Percentiles rank a stretch among this genome's conserved stretches.
These are phyloP conservation scores for Hydractinia symbiolongicarpus DNA, from an alignment of 30 jellyfish, hydroid and myxozoan genomes.

Conservation along the genomic window DNA sequence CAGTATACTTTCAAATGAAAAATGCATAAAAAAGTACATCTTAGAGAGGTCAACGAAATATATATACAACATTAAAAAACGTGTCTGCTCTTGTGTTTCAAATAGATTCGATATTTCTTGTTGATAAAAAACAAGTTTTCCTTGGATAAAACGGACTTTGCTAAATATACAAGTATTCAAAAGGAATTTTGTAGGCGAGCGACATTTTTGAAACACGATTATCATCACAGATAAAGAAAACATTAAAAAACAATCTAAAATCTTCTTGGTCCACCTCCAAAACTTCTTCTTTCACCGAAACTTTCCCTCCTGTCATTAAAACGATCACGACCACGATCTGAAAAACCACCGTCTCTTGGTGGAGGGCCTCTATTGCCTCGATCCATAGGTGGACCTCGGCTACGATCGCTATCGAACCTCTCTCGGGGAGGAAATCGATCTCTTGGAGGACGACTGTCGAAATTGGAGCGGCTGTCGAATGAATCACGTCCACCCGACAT, in stretches of 20 bases:
- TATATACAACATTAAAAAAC: too few relatives aligned
- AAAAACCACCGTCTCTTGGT: constrained; percentile 22
- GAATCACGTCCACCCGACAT: constrained; percentile 48
- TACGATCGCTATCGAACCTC: constrained; percentile 24
- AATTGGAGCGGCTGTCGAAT: constrained; percentile 41
- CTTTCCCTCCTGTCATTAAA: constrained; percentile 24
- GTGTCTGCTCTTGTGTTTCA: too few relatives aligned
- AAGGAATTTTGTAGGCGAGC: too few relatives aligned
- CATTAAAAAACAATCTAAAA: constrained; percentile 3
- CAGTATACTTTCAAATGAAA: too few relatives aligned
- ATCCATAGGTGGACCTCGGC: constrained; percentile 25
- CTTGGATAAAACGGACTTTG: too few relatives aligned
- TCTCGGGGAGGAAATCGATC: constrained; percentile 21
- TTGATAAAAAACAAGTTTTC: too few relatives aligned
- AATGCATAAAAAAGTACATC: too few relatives aligned
- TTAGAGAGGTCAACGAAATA: too few relatives aligned
- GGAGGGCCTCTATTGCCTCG: constrained; percentile 40
- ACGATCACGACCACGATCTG: constrained; percentile 19
- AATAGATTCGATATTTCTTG: too few relatives aligned
- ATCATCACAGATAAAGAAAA: too few relatives aligned
- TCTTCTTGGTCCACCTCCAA: constrained; percentile 42
- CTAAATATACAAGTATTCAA: too few relatives aligned
- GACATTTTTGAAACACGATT: too few relatives aligned
- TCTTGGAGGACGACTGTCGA: constrained; percentile 17
- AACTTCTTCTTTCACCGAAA: constrained; percentile 31